Evolutionary conservation across 2,888 invertebrate species (phyloP), one percentile per base, ranked within the genome.

Genomic region (Sarcophaga carnaria): DNA sequence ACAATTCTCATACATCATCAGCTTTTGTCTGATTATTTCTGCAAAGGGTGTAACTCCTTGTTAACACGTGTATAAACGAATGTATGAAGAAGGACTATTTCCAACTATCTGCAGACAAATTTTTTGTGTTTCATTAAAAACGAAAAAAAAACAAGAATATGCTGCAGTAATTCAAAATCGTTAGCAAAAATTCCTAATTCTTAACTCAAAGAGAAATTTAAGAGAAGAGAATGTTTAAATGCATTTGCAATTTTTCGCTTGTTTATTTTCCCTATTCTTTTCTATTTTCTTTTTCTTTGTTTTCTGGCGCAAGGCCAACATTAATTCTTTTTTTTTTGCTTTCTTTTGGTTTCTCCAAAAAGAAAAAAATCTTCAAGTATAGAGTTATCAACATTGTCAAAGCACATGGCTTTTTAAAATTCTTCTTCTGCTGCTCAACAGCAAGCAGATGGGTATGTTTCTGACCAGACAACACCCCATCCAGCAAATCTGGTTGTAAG

Each of bases 301-400:
- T n/a, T 47, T 45, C 59, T 87, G 87, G 87, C 87, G 79, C 60
- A 78, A 74, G 80, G 84, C 87, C 83, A 87, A 81, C 60, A 47
- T 54, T 83, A 17, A 27, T 20, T 81, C 63, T 37, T 76, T 76
- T 37, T 69, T 75, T 62, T 74, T 74, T 69, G 20, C 8, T 69
- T 14, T 70, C 8, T 59, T 8, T 37, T 37, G 8, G 10, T 37
- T 37, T 37, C 37, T 37, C 37, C 37, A 37, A 37, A 37, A 37
- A 37, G 37, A 37, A 37, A 17, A 54, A 14, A 25, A 66, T 78
- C 14, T 49, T 78, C 12, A 74, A 45, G 66, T 83, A 79, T 83
- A 60, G 71, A 69, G 63, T 75, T 75, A 64, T 62, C 27, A 49
- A 72, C 59, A 69, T 75, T 83, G 71, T 60, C 74, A 27, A 66